Percentiles rank a stretch among this genome's conserved stretches.
Evolutionary conservation across 2,797 vertebrate genomes (phyloP).

Genomic region (Cynopterus sphinx): DNA sequence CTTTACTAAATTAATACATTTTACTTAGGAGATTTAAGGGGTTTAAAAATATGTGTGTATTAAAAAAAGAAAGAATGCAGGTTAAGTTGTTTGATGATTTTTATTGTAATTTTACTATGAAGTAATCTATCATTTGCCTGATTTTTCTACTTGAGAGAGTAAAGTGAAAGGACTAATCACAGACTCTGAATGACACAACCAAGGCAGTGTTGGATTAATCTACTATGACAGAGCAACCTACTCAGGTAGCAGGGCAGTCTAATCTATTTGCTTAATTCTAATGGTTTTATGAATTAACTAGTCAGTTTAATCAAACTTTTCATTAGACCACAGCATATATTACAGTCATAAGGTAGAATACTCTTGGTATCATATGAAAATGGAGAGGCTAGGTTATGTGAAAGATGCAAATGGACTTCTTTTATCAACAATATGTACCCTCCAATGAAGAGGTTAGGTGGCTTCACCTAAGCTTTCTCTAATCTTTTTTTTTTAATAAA

Average conservation of each 20-base stretch:
- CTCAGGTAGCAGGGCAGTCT: background rate
- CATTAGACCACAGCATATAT: background rate
- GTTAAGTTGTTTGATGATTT: background rate
- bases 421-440: background rate
- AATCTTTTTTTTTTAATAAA: background rate
- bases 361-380: background rate
- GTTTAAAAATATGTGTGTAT: background rate
- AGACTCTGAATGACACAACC: background rate
- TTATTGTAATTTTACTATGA: background rate
- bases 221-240: too few relatives aligned
- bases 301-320: background rate
- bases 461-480: background rate
- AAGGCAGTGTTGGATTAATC: background rate
- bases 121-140: background rate
- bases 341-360: background rate
- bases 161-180: background rate
- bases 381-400: background rate
- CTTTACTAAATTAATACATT: background rate
- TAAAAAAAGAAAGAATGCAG: background rate
- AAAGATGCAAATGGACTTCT: background rate
- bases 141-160: background rate
- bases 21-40: background rate
- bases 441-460: background rate
- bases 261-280: background rate
- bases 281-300: background rate